Base-by-base conservation (phyloP, 2,113 vertebrate genomes). In the Mustela lutreola region DNA sequence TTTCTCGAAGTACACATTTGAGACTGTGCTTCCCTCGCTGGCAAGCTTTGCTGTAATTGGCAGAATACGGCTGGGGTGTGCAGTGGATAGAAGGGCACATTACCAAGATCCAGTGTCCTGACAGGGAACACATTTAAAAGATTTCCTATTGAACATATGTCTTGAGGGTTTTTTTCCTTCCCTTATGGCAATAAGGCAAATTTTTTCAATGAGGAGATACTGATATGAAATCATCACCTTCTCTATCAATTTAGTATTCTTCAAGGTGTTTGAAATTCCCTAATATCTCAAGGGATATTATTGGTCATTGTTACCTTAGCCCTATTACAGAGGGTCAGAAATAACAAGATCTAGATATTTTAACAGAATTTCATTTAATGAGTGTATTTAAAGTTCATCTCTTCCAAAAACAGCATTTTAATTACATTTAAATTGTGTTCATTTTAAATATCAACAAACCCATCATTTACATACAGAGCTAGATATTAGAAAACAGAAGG, bases 401-500 rank as follows among this genome's bases (percentile, higher is more conserved):
- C 79, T 97, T 94, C 87, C 92, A 93, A 93, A 95, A 93, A 94
- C 89, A 97, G 80, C 60, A 97, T 94, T 95, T 97, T 98, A 93
- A 96, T 96, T 98, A 97, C 94, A 98, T 91, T 97, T 73, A 97
- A 97, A 91, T 76, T 97, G 28, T 96, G 65, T 80, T 97, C 79
- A 97, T 63, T 90, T 95, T 95, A 94, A 91, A 96, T 94, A 97
- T 31, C 70, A 97, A 97, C 89, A 97, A 97, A 94, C 26, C 45
- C 90, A 97, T 97, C 58, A 97, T 93, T 96, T 98, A 97, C 70
- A 96, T 79, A 95, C 9, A 95, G 39, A 26, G 65, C 5, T 96
- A 97, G 63, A 89, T 81, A 95, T 92, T 97, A 96, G 26, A 97
- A 98, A 96, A 97, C 39, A 96, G 73, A 95, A 89, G n/a, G 75